Base-by-base conservation (phyloP, 2,797 vertebrate species). In the Hippoglossus hippoglossus region DNA sequence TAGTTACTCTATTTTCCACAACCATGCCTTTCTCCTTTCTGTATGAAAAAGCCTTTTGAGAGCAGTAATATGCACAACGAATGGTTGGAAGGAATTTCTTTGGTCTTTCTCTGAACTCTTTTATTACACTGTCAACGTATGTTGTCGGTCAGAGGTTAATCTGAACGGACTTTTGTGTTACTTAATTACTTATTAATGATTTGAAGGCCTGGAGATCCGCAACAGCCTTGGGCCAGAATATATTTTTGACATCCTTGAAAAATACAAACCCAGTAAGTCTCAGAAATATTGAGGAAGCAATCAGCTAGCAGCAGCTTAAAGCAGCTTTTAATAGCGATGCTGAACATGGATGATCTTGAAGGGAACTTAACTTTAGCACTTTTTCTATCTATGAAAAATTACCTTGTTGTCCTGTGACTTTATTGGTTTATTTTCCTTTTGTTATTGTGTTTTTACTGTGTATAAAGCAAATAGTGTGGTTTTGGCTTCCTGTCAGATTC, bases 401-500 rank as follows among this genome's bases (percentile, higher is more conserved):
- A 39, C 36, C 36, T 13, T 39, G 36, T 11, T 16, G 4, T 16
- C 11, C 11, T 41, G 2, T 13, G 11, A 13, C 39, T 41, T 41
- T 41, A 41, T 41, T 41, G 31, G 7, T 34, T 34, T 34, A 34
- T 10, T 34, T 9, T 34, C 31, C 31, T 34, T 34, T 39, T 39
- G 13, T 4, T 39, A 39, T 39, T 39, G 36, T 39, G 36, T 4
- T 39, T 39, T 39, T 39, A 39, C 36, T 4, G 39, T 39, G 36
- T 13, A 39, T 39, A 13, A 39, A 39, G 36, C 12, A 39, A 39
- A 39, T 13, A 13, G 36, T 49, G 47, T 49, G n/a, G 47, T 65
- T 52, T 76, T 51, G 65, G 60, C 22, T 57, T 68, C 60, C 15
- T 61, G 24, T 69, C 15, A 62, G 51, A 44, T 28, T 66, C 59